Evolutionary conservation across 2,113 vertebrate species (phyloP), one percentile per base, ranked within the genome.

Genomic region (Sclerurus mexicanus): DNA sequence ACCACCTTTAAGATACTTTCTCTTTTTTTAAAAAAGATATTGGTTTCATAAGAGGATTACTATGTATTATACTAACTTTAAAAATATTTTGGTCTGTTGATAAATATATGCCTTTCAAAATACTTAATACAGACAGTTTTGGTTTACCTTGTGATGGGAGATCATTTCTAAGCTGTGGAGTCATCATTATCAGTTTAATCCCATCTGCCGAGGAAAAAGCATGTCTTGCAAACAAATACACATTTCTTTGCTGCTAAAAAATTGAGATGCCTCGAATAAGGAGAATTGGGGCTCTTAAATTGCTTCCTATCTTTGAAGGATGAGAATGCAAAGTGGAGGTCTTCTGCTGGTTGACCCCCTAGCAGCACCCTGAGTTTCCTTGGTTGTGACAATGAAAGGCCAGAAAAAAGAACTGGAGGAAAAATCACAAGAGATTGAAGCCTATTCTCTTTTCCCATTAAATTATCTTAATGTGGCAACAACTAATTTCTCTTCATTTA

Each of bases 21-120:
- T 90, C 53, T 85, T 73, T 94, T 86, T 79, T 28, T 10, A 40
- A 86, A 92, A 92, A 93, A 95, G 60, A 63, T 90, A 90, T 2
- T 81, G 37, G 58, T 28, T 91, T 87, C 94, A 55, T 92, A 95
- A 95, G 89, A 88, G 44, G 81, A 93, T 96, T 86, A 90, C 82
- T 94, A 80, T 59, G 52, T 67, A 77, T 84, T 80, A 87, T 72
- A 87, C n/a, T 96, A 91, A 91, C 68, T 86, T 96, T 30, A 82
- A 95, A 97, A 96, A 92, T 95, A 88, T 71, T 95, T 95, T 90
- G n/a, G 85, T 82, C 81, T 77, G 39, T 67, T 81, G 90, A 93
- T 85, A 96, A 94, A 93, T 84, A 87, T 73, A 87, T 39, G 37
- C 80, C 58, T 93, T 90, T 95, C 76, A 72, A 91, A 79, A 93